Evolutionary conservation across 1,140 invertebrate genomes (phyloP).

Genomic region (Sinella curviseta): DNA sequence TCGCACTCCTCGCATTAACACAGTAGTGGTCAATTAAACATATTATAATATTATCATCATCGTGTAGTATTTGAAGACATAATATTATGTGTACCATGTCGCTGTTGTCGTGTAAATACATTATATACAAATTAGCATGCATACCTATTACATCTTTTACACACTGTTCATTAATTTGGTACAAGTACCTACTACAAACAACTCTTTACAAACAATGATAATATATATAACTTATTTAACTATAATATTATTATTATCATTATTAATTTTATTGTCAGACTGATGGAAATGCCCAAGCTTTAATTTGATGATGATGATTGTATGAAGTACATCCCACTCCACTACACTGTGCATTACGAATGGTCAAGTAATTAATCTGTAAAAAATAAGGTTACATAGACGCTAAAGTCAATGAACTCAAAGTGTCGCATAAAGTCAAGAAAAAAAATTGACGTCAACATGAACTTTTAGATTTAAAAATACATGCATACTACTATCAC

Average conservation of each 20-base stretch:
- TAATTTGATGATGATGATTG: neutral
- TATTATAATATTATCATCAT: too few relatives aligned
- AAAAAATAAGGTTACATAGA: constrained; percentile 21
- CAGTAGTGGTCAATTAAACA: neutral
- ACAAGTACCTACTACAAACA: neutral
- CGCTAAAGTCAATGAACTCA: constrained; percentile 17
- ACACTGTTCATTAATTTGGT: neutral
- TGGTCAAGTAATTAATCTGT: constrained; percentile 21
- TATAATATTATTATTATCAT: too few relatives aligned
- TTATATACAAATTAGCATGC: too few relatives aligned
- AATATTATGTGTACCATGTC: too few relatives aligned
- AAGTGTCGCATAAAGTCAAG: neutral
- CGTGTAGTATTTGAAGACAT: too few relatives aligned
- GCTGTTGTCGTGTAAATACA: too few relatives aligned
- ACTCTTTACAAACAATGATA: constrained; percentile 10
- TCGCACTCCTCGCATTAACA: neutral
- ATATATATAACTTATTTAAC: neutral
- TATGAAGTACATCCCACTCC: neutral
- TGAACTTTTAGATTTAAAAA: neutral
- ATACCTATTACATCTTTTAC: neutral
- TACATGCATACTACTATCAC: neutral
- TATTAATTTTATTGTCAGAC: neutral
- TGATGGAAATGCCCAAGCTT: neutral
- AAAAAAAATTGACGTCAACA: neutral
- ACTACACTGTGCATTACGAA: constrained; percentile 12